These are phyloP conservation scores for Eristalis pertinax DNA, from an alignment of 2,888 invertebrate species.

Conservation along the genomic window DNA sequence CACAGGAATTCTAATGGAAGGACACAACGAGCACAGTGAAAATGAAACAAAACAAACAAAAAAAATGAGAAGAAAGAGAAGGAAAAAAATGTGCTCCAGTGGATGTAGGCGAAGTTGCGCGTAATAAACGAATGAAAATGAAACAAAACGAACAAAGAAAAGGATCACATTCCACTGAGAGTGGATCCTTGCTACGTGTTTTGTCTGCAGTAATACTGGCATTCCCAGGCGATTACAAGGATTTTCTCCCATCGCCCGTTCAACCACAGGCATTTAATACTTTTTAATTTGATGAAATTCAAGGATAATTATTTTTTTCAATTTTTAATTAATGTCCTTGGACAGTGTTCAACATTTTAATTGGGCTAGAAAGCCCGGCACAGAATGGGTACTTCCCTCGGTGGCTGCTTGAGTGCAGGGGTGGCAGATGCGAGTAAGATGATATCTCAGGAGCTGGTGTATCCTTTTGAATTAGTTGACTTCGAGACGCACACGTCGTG, in stretches of 20 bases:
- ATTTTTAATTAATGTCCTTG: constrained; percentile 68
- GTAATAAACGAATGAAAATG: constrained; percentile 59
- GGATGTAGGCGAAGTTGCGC: constrained; percentile 22
- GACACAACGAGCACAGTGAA: constrained; percentile 35
- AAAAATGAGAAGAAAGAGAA: not conserved
- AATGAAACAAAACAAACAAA: not conserved
- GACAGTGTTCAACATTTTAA: constrained; percentile 66
- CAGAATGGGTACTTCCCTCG: constrained; percentile 7
- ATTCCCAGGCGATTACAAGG: constrained; percentile 50
- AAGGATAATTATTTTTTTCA: constrained; percentile 65
- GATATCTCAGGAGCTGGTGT: not conserved
- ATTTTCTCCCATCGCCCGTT: not conserved
- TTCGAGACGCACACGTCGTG: not conserved
- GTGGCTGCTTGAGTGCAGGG: not conserved
- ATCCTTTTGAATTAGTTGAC: constrained; percentile 32
- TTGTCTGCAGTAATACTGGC: constrained; percentile 46
- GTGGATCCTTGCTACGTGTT: constrained; percentile 36
- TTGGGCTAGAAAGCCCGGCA: constrained; percentile 56
- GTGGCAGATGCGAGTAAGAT: not conserved
- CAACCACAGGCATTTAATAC: constrained; percentile 41
- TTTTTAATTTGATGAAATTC: constrained; percentile 59
- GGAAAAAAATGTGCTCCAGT: not conserved
- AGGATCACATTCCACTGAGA: constrained; percentile 39
- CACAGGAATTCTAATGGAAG: constrained; percentile 25
- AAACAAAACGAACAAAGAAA: constrained; percentile 56